These are phyloP conservation scores for Brachionus paranguensis DNA, from an alignment of 1,140 invertebrate species.

Conservation along the genomic window DNA sequence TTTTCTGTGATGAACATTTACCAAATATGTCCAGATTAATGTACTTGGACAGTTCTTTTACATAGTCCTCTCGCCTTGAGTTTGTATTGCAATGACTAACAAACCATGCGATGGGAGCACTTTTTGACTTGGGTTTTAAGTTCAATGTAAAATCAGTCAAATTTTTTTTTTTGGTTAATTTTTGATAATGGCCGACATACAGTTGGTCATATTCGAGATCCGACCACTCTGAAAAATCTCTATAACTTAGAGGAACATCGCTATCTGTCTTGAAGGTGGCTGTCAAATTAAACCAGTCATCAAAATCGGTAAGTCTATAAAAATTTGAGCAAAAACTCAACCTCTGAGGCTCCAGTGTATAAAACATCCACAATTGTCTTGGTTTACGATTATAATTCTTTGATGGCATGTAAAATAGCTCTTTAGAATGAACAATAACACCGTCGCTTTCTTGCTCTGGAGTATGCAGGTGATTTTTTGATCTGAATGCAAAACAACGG, in stretches of 20 bases:
- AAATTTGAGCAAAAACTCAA: conserved; percentile 13
- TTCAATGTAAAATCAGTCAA: background rate
- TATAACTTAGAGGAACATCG: background rate
- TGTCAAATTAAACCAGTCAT: conserved; percentile 37
- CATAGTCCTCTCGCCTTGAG: conserved; percentile 58
- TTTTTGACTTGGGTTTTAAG: background rate
- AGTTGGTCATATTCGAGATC: background rate
- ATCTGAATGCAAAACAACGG: background rate
- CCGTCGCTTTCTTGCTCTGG: background rate
- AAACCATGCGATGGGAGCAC: conserved; percentile 59
- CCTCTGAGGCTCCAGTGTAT: background rate
- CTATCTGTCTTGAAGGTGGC: conserved; percentile 3
- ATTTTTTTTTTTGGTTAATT: background rate
- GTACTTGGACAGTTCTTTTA: conserved; percentile 56
- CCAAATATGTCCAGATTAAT: conserved; percentile 64
- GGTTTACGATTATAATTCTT: background rate
- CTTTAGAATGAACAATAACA: conserved; percentile 5
- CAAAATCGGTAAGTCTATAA: background rate
- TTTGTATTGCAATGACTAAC: conserved; percentile 61
- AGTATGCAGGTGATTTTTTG: background rate
- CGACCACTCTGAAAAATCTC: background rate
- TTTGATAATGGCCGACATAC: background rate
- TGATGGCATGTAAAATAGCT: background rate
- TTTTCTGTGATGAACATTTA: conserved; percentile 52
- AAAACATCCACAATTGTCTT: conserved; percentile 2